Percentiles rank a stretch among this genome's conserved stretches.
These are phyloP conservation scores for Conops quadrifasciatus DNA, from an alignment of 2,888 invertebrate species.

Conservation along the genomic window DNA sequence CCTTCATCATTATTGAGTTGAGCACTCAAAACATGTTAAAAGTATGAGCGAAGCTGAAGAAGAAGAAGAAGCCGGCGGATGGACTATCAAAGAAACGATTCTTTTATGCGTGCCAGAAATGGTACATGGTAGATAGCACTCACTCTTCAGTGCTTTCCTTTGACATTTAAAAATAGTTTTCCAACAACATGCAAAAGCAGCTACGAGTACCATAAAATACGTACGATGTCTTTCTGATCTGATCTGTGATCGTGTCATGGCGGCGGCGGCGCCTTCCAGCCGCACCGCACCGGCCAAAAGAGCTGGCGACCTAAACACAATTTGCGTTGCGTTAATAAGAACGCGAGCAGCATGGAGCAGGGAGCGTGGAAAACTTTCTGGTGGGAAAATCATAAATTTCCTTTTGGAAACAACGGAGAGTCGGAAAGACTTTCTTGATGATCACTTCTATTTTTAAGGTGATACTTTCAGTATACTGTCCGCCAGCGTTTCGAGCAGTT, in stretches of 20 bases:
- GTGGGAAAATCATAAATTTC: neutral
- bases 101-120: neutral
- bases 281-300: no score
- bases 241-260: neutral
- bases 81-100: neutral
- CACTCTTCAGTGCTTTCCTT: slow-evolving; percentile 20
- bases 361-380: neutral
- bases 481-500: slow-evolving; percentile 42
- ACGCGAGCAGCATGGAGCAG: slow-evolving; percentile 11
- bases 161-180: slow-evolving; percentile 44
- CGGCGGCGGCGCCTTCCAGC: no score
- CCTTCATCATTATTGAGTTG: no score
- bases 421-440: slow-evolving; percentile 20
- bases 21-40: no score
- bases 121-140: neutral
- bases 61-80: neutral
- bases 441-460: slow-evolving; percentile 16
- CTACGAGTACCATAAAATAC: no score
- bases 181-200: neutral
- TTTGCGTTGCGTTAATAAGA: slow-evolving; percentile 25
- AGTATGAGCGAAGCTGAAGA: no score
- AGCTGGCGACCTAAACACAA: slow-evolving; percentile 4
- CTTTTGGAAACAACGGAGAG: neutral
- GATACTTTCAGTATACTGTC: slow-evolving; percentile 38
- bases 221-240: no score